Percentiles rank a stretch among this genome's conserved stretches.
These are phyloP conservation scores for Pristiophorus japonicus DNA, from an alignment of 2,113 vertebrate species.

Conservation along the genomic window DNA sequence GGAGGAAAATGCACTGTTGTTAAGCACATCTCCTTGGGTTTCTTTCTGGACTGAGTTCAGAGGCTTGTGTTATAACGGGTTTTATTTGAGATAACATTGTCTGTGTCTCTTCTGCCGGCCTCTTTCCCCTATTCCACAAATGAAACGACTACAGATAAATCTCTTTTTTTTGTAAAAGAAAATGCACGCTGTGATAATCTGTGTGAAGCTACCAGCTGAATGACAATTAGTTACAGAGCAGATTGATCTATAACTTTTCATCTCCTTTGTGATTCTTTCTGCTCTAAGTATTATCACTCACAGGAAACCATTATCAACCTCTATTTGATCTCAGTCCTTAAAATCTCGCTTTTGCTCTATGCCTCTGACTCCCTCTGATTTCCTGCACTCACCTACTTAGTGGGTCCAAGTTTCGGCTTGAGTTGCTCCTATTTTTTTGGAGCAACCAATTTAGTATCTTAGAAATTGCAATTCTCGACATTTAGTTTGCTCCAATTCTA, in stretches of 20 bases:
- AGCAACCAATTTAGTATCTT: too few species aligned
- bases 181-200: not conserved
- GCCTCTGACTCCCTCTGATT: not conserved
- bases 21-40: not conserved
- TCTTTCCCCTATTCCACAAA: not conserved
- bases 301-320: too few species aligned
- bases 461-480: too few species aligned
- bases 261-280: not conserved
- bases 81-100: not conserved
- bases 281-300: not conserved
- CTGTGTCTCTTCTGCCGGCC: not conserved
- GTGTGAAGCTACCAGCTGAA: not conserved
- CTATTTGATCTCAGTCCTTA: not conserved
- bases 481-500: too few species aligned
- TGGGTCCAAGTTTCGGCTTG: too few species aligned
- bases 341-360: not conserved
- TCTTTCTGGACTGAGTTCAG: not conserved
- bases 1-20: conserved; percentile 7
- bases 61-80: not conserved
- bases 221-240: not conserved
- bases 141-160: not conserved
- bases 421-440: too few species aligned
- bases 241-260: not conserved
- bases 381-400: not conserved
- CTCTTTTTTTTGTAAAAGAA: not conserved